A percentile compares a stretch with the other conserved stretches of the same genome.
These are phyloP conservation scores for Ditula angustiorana DNA, from an alignment of 2,888 invertebrate species.

Conservation along the genomic window DNA sequence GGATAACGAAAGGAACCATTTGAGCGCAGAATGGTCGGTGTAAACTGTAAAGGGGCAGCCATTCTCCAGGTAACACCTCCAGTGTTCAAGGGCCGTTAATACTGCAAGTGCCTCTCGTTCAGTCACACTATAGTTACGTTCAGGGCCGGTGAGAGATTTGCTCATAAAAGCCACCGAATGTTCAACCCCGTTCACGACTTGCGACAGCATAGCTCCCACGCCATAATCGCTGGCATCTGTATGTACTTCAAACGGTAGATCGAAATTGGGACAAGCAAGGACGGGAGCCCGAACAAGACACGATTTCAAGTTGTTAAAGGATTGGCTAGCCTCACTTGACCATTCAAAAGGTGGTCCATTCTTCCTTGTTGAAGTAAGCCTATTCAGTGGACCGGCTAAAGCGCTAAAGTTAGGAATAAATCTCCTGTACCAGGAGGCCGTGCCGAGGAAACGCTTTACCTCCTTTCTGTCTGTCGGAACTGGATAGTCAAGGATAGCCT, in stretches of 20 bases:
- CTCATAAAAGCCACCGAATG: background rate
- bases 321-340: slow-evolving; percentile 36
- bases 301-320: slow-evolving; percentile 37
- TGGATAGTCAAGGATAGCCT: slow-evolving; percentile 41
- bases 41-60: too few species aligned
- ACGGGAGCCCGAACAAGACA: slow-evolving; percentile 20
- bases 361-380: slow-evolving; percentile 39
- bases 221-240: slow-evolving; percentile 18
- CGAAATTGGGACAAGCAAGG: slow-evolving; percentile 21
- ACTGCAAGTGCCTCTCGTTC: too few species aligned
- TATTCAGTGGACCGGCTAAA: too few species aligned
- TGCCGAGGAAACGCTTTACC: too few species aligned
- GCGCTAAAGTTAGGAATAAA: too few species aligned
- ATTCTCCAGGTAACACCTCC: too few species aligned
- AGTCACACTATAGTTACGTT: too few species aligned
- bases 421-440: too few species aligned
- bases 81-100: too few species aligned
- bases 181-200: background rate
- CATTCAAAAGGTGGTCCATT: slow-evolving; percentile 38
- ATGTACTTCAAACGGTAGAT: slow-evolving; percentile 22
- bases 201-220: slow-evolving; percentile 8
- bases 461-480: too few species aligned
- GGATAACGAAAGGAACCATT: background rate
- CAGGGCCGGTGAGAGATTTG: background rate
- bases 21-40: too few species aligned